Evolutionary conservation across 2,888 invertebrate species (phyloP).

Genomic region (Nymphalis c-album): DNA sequence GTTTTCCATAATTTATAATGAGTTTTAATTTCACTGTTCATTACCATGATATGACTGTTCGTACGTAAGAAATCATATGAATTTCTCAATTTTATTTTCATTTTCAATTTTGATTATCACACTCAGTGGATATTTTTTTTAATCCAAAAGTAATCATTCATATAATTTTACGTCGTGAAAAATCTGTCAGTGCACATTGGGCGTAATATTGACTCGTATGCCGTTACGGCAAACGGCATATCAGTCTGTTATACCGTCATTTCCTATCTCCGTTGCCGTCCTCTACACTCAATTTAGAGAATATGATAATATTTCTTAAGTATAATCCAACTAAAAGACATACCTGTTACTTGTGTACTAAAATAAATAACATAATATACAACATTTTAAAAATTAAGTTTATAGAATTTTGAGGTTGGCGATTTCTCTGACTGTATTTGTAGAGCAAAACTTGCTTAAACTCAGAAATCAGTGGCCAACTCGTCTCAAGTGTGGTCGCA

Average conservation of each 20-base stretch:
- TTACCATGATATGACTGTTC: conserved; percentile 9
- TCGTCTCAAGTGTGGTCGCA: conserved; percentile 34
- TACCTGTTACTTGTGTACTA: no score
- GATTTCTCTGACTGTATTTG: conserved; percentile 17
- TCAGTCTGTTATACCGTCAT: no score
- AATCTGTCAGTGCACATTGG: no score
- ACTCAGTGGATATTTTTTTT: no score
- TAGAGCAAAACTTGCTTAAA: conserved; percentile 28
- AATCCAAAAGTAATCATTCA: no score
- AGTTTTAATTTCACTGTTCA: conserved; percentile 20
- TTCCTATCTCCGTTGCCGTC: no score
- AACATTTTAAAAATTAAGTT: conserved; percentile 14
- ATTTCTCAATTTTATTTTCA: not conserved
- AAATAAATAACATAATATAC: not conserved
- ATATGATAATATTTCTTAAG: no score
- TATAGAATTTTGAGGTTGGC: conserved; percentile 10
- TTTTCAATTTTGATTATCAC: not conserved
- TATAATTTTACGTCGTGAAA: no score
- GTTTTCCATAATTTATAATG: conserved; percentile 28
- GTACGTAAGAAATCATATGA: conserved; percentile 2
- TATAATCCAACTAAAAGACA: no score
- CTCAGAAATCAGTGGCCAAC: conserved; percentile 30
- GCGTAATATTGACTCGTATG: no score
- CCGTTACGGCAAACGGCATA: no score
- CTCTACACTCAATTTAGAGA: no score